A percentile compares a stretch with the other conserved stretches of the same genome.
Evolutionary conservation across 92 coral and sea anemone species (phyloP).

Genomic region (Diadumene lineata): DNA sequence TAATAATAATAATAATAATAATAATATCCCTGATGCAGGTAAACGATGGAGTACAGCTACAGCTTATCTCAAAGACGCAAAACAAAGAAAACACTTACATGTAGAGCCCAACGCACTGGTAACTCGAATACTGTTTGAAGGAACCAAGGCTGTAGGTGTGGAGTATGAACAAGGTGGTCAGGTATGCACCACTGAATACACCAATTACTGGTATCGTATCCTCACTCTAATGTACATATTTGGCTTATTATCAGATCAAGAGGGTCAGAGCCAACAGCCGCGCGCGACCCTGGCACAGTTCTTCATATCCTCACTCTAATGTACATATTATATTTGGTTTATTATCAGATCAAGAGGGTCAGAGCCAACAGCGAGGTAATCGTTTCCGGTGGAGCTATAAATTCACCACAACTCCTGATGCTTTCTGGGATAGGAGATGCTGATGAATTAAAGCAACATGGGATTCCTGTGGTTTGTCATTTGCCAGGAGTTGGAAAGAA

Average conservation of each 20-base stretch:
- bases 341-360: slow-evolving; percentile 38
- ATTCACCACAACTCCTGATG: slow-evolving; percentile 78
- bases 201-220: too few relatives aligned
- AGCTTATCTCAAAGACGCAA: slow-evolving; percentile 66
- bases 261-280: slow-evolving; percentile 67
- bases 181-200: too few relatives aligned
- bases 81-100: slow-evolving; percentile 53
- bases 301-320: too few relatives aligned
- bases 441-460: slow-evolving; percentile 74
- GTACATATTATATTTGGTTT: too few relatives aligned
- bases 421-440: slow-evolving; percentile 87
- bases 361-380: slow-evolving; percentile 83
- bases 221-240: too few relatives aligned
- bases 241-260: too few relatives aligned
- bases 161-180: slow-evolving; percentile 61
- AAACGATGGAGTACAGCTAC: slow-evolving; percentile 75
- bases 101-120: slow-evolving; percentile 61
- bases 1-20: too few relatives aligned
- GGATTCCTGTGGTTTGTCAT: slow-evolving; percentile 78
- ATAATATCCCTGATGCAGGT: too few relatives aligned
- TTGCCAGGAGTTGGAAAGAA: slow-evolving; percentile 89
- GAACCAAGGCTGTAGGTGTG: slow-evolving; percentile 69
- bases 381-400: slow-evolving; percentile 71
- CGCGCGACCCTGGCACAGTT: too few relatives aligned
- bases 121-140: slow-evolving; percentile 63